Evolutionary conservation across 1,140 invertebrate genomes (phyloP).

Genomic region (Apis mellifera): DNA sequence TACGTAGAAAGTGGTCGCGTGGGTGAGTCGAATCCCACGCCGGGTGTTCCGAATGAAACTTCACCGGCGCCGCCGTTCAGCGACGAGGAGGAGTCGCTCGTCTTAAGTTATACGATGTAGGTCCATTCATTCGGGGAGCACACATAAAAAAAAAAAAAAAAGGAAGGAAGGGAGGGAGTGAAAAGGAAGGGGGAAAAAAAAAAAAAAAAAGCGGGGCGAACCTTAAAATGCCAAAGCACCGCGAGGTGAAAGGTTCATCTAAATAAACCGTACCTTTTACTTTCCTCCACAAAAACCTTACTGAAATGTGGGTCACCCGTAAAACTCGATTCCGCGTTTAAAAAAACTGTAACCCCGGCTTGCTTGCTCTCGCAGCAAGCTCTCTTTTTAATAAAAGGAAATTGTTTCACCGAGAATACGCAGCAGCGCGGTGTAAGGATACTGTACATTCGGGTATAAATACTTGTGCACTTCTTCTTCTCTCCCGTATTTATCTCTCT

Average conservation of each 20-base stretch:
- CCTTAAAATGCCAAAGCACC: slow-evolving; percentile 44
- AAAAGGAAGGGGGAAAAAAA: too few relatives aligned
- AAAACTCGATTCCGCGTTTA: slow-evolving; percentile 46
- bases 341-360: slow-evolving; percentile 30
- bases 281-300: slow-evolving; percentile 46
- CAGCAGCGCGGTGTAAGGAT: neutral
- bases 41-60: slow-evolving; percentile 6
- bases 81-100: slow-evolving; percentile 33
- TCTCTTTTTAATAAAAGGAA: slow-evolving; percentile 28
- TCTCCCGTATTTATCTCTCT: neutral
- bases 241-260: slow-evolving; percentile 50
- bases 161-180: neutral
- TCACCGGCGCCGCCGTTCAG: neutral
- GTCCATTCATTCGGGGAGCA: slow-evolving; percentile 48
- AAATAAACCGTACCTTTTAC: slow-evolving; percentile 52
- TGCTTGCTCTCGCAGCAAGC: neutral
- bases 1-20: slow-evolving; percentile 57
- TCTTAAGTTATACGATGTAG: slow-evolving; percentile 29
- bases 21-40: slow-evolving; percentile 58
- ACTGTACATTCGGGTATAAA: neutral
- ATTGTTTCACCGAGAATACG: slow-evolving; percentile 14
- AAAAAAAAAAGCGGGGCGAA: slow-evolving; percentile 29
- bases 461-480: too few relatives aligned
- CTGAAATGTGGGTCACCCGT: slow-evolving; percentile 41
- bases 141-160: neutral